A percentile compares a stretch with the other conserved stretches of the same genome.
Conservation (phyloP, 2,113 vertebrate genomes). For the Nerophis ophidion region DNA sequence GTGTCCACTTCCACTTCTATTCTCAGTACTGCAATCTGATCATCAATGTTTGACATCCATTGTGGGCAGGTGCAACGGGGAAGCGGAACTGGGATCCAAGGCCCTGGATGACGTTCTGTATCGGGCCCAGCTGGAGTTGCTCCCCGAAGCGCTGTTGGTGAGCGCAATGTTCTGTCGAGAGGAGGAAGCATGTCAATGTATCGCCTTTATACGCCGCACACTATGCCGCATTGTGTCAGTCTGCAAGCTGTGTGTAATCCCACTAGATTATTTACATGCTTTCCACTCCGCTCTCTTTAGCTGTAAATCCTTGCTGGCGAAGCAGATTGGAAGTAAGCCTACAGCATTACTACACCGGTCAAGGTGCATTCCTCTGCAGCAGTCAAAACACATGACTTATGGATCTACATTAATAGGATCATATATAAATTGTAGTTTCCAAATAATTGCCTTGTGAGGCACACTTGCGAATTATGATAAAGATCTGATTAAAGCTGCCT, state of each 20-base stretch:
- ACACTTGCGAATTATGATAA: too few species aligned
- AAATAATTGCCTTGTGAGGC: background rate
- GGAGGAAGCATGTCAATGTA: conserved; percentile 35
- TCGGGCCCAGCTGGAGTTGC: conserved; percentile 90
- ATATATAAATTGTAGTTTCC: background rate
- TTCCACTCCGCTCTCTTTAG: conserved; percentile 51
- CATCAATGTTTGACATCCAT: background rate
- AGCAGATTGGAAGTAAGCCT: conserved; percentile 53
- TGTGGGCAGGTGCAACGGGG: conserved; percentile 85
- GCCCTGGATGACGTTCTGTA: conserved; percentile 94
- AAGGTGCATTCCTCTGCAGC: conserved; percentile 43
- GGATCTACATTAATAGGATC: background rate
- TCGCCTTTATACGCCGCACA: conserved; percentile 35
- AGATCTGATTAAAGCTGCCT: too few species aligned
- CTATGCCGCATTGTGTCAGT: conserved; percentile 43
- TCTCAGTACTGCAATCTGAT: background rate
- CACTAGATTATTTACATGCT: conserved; percentile 65
- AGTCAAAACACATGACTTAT: conserved; percentile 26
- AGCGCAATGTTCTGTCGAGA: conserved; percentile 44
- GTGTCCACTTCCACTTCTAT: too few species aligned
- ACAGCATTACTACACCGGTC: conserved; percentile 46
- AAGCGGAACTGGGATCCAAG: conserved; percentile 89
- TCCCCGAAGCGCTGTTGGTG: conserved; percentile 95
- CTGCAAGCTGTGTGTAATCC: conserved; percentile 52
- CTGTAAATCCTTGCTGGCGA: conserved; percentile 58